phyloP scores from a whole-genome alignment of 2,797 vertebrate species.

The Pygocentrus nattereri region DNA sequence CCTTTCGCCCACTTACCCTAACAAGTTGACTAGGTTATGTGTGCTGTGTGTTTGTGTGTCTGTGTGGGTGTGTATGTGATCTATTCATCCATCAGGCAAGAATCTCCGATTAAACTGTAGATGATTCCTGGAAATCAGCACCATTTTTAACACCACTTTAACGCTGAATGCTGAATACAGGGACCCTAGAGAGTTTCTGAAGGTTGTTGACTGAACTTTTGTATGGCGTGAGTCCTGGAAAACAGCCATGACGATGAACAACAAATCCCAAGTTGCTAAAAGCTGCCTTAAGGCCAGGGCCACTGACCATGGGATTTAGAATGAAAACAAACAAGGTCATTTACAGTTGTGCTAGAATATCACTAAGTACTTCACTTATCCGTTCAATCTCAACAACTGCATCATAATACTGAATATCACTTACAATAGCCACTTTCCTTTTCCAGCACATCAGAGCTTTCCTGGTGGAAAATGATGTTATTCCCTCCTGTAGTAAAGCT shows the following conservation, averaged over 20 bases:
- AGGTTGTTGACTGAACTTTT: slow-evolving; percentile 19
- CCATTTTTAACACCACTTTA: not conserved
- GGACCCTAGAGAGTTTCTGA: slow-evolving; percentile 15
- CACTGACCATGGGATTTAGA: not conserved
- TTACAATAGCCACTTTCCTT: no score
- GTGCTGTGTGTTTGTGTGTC: slow-evolving; percentile 1
- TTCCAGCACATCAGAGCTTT: no score
- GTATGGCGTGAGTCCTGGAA: not conserved
- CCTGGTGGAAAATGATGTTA: no score
- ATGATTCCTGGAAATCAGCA: slow-evolving; percentile 1
- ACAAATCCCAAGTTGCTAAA: not conserved
- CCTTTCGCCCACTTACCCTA: slow-evolving; percentile 3
- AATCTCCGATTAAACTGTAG: not conserved
- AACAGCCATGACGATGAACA: no score
- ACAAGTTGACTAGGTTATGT: not conserved
- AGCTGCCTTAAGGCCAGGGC: not conserved
- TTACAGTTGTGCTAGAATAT: no score
- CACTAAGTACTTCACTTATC: no score
- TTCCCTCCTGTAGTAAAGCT: no score
- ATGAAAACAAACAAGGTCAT: no score
- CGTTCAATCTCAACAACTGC: no score
- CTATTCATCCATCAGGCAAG: not conserved
- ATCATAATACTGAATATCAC: no score
- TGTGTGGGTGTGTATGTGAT: not conserved
- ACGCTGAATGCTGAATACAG: not conserved